Percentiles rank a stretch among this genome's conserved stretches.
Conservation (phyloP, 2,113 vertebrate genomes). For the Siphamia tubifer region DNA sequence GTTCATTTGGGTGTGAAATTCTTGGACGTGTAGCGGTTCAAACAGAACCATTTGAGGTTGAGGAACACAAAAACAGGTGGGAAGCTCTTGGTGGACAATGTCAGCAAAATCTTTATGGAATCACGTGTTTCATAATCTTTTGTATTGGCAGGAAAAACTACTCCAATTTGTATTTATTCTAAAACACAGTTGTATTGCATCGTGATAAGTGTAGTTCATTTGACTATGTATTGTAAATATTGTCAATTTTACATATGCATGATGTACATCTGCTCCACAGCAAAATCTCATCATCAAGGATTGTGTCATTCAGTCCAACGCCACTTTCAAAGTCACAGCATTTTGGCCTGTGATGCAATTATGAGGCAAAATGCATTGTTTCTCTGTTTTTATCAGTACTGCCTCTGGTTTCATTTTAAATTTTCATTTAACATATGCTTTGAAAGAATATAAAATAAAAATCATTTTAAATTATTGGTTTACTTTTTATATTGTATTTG, state of each 20-base stretch:
- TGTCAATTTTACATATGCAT: constrained; percentile 13
- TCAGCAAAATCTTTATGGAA: not conserved
- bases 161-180: constrained; percentile 58
- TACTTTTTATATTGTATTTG: too few relatives aligned
- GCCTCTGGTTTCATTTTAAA: not conserved
- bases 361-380: not conserved
- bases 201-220: too few relatives aligned
- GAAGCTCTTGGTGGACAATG: constrained; percentile 9
- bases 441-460: not conserved
- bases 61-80: not conserved
- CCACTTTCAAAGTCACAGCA: not conserved
- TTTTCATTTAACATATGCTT: not conserved
- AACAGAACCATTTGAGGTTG: not conserved
- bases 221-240: constrained; percentile 50
- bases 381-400: not conserved
- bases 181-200: constrained; percentile 31
- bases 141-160: not conserved
- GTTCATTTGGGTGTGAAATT: not conserved
- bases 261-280: not conserved
- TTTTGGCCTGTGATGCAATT: not conserved
- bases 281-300: not conserved
- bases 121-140: not conserved
- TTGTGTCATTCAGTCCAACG: not conserved
- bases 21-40: not conserved
- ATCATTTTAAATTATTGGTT: too few relatives aligned